Base-by-base conservation (phyloP, 2,113 vertebrate genomes). In the Ptilonorhynchus violaceus region DNA sequence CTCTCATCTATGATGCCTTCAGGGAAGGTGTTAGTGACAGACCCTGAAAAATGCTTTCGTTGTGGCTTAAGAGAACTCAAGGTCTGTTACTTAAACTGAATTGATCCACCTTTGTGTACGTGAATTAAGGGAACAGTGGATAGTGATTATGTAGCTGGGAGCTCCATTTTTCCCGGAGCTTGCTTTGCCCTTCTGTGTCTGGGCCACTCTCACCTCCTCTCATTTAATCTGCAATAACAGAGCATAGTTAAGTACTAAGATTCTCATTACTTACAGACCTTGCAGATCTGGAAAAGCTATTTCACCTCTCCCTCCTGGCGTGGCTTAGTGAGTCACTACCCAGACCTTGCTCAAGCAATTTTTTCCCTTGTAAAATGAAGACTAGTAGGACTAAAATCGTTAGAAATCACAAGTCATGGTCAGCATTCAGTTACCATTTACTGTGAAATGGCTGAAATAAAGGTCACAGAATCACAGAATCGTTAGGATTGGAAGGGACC, bases 51-150 rank as follows among this genome's bases (percentile, higher is more conserved):
- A 63, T 18, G 14, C 13, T 95, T 76, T 56, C 18, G 4, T n/a
- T 44, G n/a, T 31, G 27, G 35, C 42, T 72, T 59, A 62, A 49
- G 53, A 39, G 67, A 75, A 28, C 27, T 85, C 39, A 53, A 12
- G 6, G 14, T 67, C 44, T 75, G 11, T 52, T 75, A 68, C 7
- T 72, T 53, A 55, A 62, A 88, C 30, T 63, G 39, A 70, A 33
- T 16, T 1, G 7, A 82, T 39, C 24, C 53, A 39, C 33, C 24
- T 64, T 79, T 50, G 4, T 41, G 5, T 11, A 35, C 0, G 0
- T 73, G 72, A 79, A 35, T 56, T 68, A 90, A 59, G 31, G 25
- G 19, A 60, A 78, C 68, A 82, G 30, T 24, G 15, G 33, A 20
- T 2, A 62, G 30, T 31, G 55, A 56, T 52, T 37, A 31, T 7